phyloP scores from a whole-genome alignment of 92 coral and sea anemone species.

The Umimayanthus chanpuru region DNA sequence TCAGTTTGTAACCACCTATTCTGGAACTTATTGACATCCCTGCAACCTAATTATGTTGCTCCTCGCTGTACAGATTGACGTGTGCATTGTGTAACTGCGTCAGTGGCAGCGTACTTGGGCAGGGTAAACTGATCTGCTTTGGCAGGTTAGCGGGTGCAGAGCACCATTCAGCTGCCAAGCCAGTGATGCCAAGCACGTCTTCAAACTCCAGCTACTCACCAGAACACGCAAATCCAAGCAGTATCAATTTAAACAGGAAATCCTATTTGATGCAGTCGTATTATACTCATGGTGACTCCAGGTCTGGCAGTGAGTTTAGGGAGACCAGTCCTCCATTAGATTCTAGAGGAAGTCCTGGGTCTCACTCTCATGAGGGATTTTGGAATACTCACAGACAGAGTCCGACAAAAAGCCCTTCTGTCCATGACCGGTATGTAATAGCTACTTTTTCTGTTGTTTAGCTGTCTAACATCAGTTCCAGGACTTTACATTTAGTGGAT shows the following conservation, averaged over 20 bases:
- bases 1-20: neutral
- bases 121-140: constrained; percentile 88
- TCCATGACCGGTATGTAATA: constrained; percentile 6
- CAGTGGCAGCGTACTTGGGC: constrained; percentile 81
- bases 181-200: neutral
- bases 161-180: neutral
- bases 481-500: neutral
- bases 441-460: neutral
- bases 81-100: constrained; percentile 92
- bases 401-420: constrained; percentile 18
- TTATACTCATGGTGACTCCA: constrained; percentile 27
- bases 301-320: constrained; percentile 24
- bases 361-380: neutral
- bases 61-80: constrained; percentile 56
- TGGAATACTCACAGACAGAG: constrained; percentile 3
- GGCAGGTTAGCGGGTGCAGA: constrained; percentile 58
- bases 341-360: constrained; percentile 6
- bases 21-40: neutral
- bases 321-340: constrained; percentile 35
- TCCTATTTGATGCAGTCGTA: constrained; percentile 29
- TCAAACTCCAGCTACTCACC: neutral
- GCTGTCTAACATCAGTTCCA: neutral
- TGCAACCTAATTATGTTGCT: neutral
- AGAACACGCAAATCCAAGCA: constrained; percentile 9
- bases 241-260: neutral